Conservation (phyloP, 2,113 vertebrate genomes). For the Ammodytes dubius region DNA sequence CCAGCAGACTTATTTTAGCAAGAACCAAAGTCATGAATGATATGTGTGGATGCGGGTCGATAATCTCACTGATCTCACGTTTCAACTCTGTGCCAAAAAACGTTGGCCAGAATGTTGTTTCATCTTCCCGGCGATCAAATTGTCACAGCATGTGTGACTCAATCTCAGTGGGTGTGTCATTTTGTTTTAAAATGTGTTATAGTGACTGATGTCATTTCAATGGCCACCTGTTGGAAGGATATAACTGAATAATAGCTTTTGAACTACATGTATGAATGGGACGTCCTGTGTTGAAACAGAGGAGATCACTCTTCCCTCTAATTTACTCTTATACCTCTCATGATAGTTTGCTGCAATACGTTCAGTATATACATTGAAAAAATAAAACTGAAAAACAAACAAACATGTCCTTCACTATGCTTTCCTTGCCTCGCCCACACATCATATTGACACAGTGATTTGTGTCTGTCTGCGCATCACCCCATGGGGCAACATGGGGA, state of each 20-base stretch:
- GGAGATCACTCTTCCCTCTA: not conserved
- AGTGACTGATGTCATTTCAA: not conserved
- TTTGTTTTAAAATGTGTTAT: not conserved
- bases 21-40: not conserved
- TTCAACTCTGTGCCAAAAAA: not conserved
- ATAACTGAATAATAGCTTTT: not conserved
- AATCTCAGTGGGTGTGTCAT: not conserved
- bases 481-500: conserved; percentile 41
- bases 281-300: not conserved
- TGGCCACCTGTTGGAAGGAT: not conserved
- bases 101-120: not conserved
- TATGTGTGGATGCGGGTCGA: not conserved
- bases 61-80: not conserved
- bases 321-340: conserved; percentile 21
- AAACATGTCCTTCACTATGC: conserved; percentile 43
- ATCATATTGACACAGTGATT: conserved; percentile 47
- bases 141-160: not conserved
- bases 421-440: conserved; percentile 23
- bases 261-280: conserved; percentile 17
- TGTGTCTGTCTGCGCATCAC: conserved; percentile 64
- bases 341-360: not conserved
- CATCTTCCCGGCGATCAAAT: not conserved
- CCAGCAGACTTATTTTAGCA: not conserved
- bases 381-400: not conserved
- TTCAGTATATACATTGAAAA: too few relatives aligned